Conservation (phyloP, 2,113 vertebrate genomes). For the Jaculus jaculus region DNA sequence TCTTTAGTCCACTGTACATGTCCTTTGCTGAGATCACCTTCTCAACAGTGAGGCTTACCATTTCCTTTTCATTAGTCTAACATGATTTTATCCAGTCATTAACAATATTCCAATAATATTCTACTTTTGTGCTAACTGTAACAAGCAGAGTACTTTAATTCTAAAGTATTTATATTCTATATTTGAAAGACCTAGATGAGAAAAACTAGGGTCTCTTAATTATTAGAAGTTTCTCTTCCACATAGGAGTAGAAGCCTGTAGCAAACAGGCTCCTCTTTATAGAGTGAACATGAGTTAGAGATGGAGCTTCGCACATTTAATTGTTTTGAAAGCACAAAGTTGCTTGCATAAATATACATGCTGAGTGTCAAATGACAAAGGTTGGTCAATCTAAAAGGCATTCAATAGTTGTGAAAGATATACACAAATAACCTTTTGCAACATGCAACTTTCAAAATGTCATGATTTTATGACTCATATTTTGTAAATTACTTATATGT, state of each 20-base stretch:
- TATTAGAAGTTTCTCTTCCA: neutral
- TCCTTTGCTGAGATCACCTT: neutral
- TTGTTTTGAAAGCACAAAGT: neutral
- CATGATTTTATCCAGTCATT: neutral
- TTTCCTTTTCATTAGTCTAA: neutral
- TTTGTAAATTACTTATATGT: neutral
- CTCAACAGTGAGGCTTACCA: neutral
- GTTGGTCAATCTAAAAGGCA: neutral
- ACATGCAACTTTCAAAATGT: slow-evolving; percentile 7
- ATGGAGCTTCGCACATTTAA: neutral
- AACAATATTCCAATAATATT: neutral
- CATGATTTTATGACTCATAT: neutral
- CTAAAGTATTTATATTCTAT: neutral
- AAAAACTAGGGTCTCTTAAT: neutral
- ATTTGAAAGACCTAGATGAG: neutral
- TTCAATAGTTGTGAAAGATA: slow-evolving; percentile 5
- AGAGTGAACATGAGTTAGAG: neutral
- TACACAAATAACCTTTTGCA: neutral
- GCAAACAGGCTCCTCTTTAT: neutral
- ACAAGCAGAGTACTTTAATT: neutral
- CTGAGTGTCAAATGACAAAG: slow-evolving; percentile 7
- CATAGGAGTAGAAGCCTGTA: neutral
- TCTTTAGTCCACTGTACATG: neutral
- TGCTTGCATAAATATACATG: neutral
- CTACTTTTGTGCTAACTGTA: neutral